A percentile compares a stretch with the other conserved stretches of the same genome.
Conservation (phyloP, 1,140 invertebrate species). For the Asbolus verrucosus region DNA sequence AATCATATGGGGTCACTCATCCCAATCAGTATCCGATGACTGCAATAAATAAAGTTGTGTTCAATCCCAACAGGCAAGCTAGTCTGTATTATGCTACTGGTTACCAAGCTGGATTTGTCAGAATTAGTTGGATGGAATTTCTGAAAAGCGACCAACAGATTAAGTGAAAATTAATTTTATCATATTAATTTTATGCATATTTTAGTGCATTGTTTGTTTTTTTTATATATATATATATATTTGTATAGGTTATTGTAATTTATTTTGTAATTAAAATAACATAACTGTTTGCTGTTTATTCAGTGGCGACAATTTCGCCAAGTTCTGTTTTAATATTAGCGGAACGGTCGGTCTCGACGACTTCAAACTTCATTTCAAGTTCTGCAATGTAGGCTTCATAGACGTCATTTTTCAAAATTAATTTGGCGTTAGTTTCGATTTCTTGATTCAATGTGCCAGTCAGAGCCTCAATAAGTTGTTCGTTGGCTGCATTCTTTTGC, state of each 20-base stretch:
- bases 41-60: constrained; percentile 54
- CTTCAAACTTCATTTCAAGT: constrained; percentile 30
- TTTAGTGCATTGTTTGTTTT: constrained; percentile 4
- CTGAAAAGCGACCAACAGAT: constrained; percentile 45
- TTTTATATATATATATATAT: constrained; percentile 24
- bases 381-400: background rate
- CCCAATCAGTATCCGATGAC: constrained; percentile 55
- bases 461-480: constrained; percentile 11
- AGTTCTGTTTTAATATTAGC: constrained; percentile 7
- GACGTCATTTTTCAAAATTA: constrained; percentile 39
- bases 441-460: constrained; percentile 23
- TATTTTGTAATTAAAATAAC: constrained; percentile 21
- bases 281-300: constrained; percentile 20
- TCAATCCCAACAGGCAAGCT: constrained; percentile 58
- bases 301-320: background rate
- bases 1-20: constrained; percentile 40
- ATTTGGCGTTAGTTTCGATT: constrained; percentile 42
- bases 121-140: constrained; percentile 54
- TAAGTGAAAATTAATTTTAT: constrained; percentile 4
- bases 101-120: constrained; percentile 59
- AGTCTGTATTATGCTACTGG: constrained; percentile 56
- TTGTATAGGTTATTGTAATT: constrained; percentile 31
- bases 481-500: constrained; percentile 25
- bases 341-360: background rate
- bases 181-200: too few relatives aligned